A percentile compares a stretch with the other conserved stretches of the same genome.
Evolutionary conservation across 2,113 vertebrate genomes (phyloP).

Genomic region (Pelecanoides urinatrix): DNA sequence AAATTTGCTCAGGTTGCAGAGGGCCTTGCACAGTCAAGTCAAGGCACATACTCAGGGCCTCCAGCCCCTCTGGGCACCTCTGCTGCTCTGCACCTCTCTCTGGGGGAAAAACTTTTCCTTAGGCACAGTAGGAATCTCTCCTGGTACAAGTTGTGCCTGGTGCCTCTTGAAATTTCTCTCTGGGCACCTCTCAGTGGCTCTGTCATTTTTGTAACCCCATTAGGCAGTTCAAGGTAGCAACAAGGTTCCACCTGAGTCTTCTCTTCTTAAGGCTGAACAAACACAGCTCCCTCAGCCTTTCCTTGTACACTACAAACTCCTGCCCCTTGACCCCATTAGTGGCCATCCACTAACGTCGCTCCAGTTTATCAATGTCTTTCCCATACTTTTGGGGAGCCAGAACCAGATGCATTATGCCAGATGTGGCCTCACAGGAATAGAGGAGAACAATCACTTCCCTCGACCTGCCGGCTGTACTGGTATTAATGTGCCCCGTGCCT

Average conservation of each 20-base stretch:
- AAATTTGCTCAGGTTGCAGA: not conserved
- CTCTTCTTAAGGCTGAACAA: not conserved
- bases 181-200: not conserved
- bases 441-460: not conserved
- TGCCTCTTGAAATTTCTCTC: not conserved
- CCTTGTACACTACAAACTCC: not conserved
- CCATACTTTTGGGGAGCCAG: not conserved
- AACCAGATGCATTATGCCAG: not conserved
- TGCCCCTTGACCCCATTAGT: rapidly evolving
- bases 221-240: not conserved
- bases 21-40: not conserved
- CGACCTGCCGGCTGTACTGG: not conserved
- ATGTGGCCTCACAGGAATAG: not conserved
- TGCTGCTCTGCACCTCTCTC: not conserved
- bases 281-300: not conserved
- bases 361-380: not conserved
- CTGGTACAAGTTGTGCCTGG: not conserved
- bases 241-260: not conserved
- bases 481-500: rapidly evolving
- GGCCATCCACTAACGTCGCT: not conserved
- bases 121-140: not conserved
- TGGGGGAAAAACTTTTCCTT: not conserved
- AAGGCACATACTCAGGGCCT: not conserved
- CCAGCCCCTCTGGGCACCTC: not conserved
- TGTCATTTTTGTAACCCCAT: not conserved